phyloP scores from a whole-genome alignment of 2,797 vertebrate species.

The Percopsis omiscomaycus region DNA sequence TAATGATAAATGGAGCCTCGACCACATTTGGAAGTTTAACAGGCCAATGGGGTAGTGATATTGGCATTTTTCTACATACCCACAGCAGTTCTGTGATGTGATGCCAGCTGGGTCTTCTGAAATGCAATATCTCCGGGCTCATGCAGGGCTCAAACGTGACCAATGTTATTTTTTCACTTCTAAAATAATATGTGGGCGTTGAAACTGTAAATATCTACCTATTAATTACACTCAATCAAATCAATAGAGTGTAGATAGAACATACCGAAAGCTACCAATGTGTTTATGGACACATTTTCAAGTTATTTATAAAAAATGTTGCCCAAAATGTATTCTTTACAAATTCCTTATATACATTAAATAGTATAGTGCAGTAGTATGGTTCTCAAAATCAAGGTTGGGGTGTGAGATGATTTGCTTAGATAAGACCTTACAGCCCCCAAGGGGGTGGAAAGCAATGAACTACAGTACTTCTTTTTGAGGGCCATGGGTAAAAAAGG shows the following conservation, averaged over 20 bases:
- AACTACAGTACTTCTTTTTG: no score
- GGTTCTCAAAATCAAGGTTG: no score
- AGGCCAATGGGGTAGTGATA: conserved; percentile 48
- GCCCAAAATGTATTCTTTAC: no score
- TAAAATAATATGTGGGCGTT: conserved; percentile 51
- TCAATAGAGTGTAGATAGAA: background rate
- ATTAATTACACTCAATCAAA: conserved; percentile 59
- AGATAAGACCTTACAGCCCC: no score
- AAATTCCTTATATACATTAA: no score
- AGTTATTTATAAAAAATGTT: no score
- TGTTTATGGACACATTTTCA: no score
- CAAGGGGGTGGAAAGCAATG: no score
- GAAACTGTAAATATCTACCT: conserved; percentile 64
- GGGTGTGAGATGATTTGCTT: no score
- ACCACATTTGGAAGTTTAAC: conserved; percentile 50
- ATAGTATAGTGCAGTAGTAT: no score
- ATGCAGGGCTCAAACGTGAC: conserved; percentile 21
- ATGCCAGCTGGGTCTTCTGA: conserved; percentile 52
- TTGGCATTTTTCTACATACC: conserved; percentile 55
- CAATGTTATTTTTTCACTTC: conserved; percentile 66
- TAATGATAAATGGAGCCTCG: conserved; percentile 40
- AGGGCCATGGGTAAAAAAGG: no score
- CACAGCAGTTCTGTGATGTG: conserved; percentile 57
- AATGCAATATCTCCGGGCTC: conserved; percentile 49
- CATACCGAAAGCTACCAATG: no score